These are phyloP conservation scores for Carterocephalus palaemon DNA, from an alignment of 2,888 invertebrate species.

Conservation along the genomic window DNA sequence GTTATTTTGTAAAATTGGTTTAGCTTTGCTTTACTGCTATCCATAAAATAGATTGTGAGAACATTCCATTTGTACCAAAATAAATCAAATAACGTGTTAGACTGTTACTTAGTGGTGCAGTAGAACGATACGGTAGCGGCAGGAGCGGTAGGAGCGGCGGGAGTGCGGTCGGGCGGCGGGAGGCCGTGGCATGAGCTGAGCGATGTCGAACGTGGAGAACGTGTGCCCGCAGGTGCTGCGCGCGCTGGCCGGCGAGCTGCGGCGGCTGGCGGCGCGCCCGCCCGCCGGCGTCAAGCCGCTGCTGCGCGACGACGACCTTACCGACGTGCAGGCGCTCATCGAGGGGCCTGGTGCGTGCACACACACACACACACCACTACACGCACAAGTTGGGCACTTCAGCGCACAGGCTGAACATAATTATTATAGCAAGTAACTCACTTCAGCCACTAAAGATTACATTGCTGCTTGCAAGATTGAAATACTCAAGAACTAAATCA, in stretches of 20 bases:
- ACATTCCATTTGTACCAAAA: not conserved
- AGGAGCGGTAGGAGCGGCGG: slow-evolving; percentile 6
- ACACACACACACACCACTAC: not conserved
- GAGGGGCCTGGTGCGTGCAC: slow-evolving; percentile 85
- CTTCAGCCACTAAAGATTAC: too few species aligned
- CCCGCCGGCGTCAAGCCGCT: slow-evolving; percentile 95
- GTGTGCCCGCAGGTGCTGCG: slow-evolving; percentile 95
- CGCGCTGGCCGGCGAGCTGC: slow-evolving; percentile 92
- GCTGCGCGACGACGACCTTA: slow-evolving; percentile 94
- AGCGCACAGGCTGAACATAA: not conserved
- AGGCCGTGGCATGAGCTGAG: slow-evolving; percentile 68
- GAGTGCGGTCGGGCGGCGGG: slow-evolving; percentile 23
- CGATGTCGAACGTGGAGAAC: slow-evolving; percentile 95
- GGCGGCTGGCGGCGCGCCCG: slow-evolving; percentile 87
- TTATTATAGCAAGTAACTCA: too few species aligned
- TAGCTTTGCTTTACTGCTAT: too few species aligned
- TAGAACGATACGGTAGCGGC: not conserved
- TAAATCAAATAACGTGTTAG: slow-evolving; percentile 6
- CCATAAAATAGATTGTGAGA: too few species aligned
- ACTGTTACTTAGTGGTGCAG: not conserved
- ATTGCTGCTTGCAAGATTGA: too few species aligned
- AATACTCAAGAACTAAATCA: too few species aligned
- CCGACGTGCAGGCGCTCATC: slow-evolving; percentile 94
- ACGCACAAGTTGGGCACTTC: not conserved
- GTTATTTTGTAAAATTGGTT: not conserved